Percentiles rank a stretch among this genome's conserved stretches.
Conservation (phyloP, 2,888 invertebrate genomes). For the Allolobophora icterica region DNA sequence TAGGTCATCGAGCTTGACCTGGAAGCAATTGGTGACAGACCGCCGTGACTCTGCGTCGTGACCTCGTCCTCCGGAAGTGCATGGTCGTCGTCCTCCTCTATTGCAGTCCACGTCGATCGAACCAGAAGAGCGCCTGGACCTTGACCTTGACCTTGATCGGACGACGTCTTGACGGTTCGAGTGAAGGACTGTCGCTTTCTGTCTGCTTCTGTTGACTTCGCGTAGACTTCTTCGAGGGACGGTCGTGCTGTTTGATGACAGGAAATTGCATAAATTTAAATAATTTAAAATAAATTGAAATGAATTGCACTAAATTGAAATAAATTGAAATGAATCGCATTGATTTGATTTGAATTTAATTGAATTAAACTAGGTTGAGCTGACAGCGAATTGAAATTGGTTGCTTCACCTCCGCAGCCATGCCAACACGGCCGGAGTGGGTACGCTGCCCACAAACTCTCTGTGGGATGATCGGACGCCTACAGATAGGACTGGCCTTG, state of each 20-base stretch:
- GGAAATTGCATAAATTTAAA: too few species aligned
- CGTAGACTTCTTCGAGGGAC: not conserved
- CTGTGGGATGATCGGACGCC: too few species aligned
- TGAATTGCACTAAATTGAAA: too few species aligned
- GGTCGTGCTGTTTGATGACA: not conserved
- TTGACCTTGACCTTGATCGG: not conserved
- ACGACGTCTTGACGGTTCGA: not conserved
- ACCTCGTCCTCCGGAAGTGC: not conserved
- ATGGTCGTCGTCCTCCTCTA: conserved; percentile 1
- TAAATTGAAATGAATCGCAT: too few species aligned
- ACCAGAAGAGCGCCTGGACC: not conserved
- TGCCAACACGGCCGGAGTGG: too few species aligned
- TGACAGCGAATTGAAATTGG: too few species aligned
- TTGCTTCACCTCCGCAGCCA: too few species aligned
- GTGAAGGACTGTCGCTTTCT: not conserved
- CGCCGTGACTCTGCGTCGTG: not conserved
- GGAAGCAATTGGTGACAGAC: conserved; percentile 17
- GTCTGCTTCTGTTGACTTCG: not conserved
- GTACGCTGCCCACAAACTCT: too few species aligned
- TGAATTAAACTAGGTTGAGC: too few species aligned
- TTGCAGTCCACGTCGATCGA: not conserved
- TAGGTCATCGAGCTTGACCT: conserved; percentile 55
- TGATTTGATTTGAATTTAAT: too few species aligned
- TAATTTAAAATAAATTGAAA: too few species aligned
- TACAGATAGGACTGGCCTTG: too few species aligned